Conservation (phyloP, 2,113 vertebrate species). For the Sceloporus tristichus region DNA sequence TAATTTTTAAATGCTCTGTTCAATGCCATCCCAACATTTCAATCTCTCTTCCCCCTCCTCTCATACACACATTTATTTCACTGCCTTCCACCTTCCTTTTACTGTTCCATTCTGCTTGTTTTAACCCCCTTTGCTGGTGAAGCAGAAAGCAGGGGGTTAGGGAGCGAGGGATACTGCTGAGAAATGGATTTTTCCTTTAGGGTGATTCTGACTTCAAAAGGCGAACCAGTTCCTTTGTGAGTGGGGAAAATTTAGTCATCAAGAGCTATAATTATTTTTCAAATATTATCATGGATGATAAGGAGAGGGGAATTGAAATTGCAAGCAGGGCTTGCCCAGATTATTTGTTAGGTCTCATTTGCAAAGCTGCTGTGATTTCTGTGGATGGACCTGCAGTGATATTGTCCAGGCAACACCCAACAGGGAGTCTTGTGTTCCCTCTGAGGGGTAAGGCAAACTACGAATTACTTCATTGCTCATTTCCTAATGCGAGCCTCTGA, state of each 20-base stretch:
- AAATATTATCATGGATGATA: conserved; percentile 70
- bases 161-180: conserved; percentile 45
- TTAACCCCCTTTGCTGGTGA: conserved; percentile 59
- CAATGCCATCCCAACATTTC: not conserved
- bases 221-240: conserved; percentile 64
- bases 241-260: conserved; percentile 59
- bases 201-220: conserved; percentile 70
- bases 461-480: not conserved
- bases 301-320: conserved; percentile 60
- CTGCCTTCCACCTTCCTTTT: conserved; percentile 38
- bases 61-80: not conserved
- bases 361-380: conserved; percentile 45
- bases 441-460: conserved; percentile 46
- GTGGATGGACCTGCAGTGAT: conserved; percentile 26
- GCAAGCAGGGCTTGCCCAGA: conserved; percentile 10
- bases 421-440: conserved; percentile 46
- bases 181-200: conserved; percentile 66
- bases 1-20: conserved; percentile 34
- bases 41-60: not conserved
- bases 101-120: conserved; percentile 51
- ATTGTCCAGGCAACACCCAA: conserved; percentile 23
- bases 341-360: conserved; percentile 51
- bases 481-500: too few relatives aligned
- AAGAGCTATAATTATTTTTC: conserved; percentile 72
- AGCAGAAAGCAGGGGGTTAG: conserved; percentile 27